phyloP scores from a whole-genome alignment of 2,797 vertebrate species.

The Diplodus puntazzo region DNA sequence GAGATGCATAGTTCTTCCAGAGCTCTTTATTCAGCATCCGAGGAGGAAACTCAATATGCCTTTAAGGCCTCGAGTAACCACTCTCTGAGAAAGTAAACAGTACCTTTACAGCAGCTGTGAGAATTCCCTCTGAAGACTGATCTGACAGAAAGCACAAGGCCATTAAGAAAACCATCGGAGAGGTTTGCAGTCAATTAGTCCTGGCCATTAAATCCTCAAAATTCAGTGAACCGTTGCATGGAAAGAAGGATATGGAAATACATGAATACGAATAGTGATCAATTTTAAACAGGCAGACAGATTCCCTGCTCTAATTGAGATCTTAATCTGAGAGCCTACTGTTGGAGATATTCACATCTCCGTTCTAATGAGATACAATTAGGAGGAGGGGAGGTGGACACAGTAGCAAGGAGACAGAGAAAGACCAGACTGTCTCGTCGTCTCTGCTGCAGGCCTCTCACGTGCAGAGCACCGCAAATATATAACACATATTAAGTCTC shows the following conservation, averaged over 20 bases:
- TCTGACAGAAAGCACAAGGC: conserved; percentile 45
- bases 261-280: conserved; percentile 61
- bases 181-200: conserved; percentile 70
- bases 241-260: conserved; percentile 53
- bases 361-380: conserved; percentile 78
- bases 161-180: conserved; percentile 63
- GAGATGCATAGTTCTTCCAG: conserved; percentile 24
- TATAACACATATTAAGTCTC: conserved; percentile 43
- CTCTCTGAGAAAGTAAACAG: conserved; percentile 28
- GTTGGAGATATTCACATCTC: conserved; percentile 64
- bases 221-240: conserved; percentile 52
- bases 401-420: conserved; percentile 32
- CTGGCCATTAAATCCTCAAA: conserved; percentile 59
- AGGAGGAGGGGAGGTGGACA: conserved; percentile 58
- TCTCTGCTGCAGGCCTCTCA: conserved; percentile 37
- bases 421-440: conserved; percentile 28
- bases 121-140: conserved; percentile 48
- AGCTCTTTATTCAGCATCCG: conserved; percentile 27
- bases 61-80: conserved; percentile 44
- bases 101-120: conserved; percentile 32
- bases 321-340: conserved; percentile 74
- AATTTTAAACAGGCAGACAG: conserved; percentile 56
- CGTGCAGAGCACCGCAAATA: conserved; percentile 33
- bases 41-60: conserved; percentile 38
- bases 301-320: conserved; percentile 68